phyloP scores from a whole-genome alignment of 2,888 invertebrate species.

The Halictus ligatus region DNA sequence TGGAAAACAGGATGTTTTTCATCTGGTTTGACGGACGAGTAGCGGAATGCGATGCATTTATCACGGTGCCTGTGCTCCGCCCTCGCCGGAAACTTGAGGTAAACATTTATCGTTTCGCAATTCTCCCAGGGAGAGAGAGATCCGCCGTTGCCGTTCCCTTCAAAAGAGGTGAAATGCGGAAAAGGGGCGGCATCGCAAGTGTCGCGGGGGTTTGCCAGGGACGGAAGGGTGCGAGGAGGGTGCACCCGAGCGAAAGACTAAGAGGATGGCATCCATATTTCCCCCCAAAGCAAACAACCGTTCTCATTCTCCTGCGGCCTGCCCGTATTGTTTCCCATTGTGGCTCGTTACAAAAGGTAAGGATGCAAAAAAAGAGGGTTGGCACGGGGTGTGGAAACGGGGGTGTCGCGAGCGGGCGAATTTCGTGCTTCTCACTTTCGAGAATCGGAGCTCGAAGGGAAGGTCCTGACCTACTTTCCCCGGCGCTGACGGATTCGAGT shows the following conservation, averaged over 20 bases:
- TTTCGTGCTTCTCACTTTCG: slow-evolving; percentile 49
- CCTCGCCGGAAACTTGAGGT: slow-evolving; percentile 44
- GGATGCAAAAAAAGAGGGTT: slow-evolving; percentile 18
- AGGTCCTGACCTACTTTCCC: slow-evolving; percentile 54
- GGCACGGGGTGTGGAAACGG: neutral
- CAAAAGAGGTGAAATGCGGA: slow-evolving; percentile 30
- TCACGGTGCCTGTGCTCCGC: slow-evolving; percentile 43
- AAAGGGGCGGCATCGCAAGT: neutral
- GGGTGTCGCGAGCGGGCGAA: slow-evolving; percentile 36
- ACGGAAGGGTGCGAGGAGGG: neutral
- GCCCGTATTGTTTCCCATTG: slow-evolving; percentile 62
- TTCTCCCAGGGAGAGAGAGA: slow-evolving; percentile 26
- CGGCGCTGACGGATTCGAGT: neutral
- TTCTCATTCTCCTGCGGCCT: slow-evolving; percentile 44
- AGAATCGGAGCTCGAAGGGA: slow-evolving; percentile 13
- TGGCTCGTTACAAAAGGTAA: slow-evolving; percentile 50
- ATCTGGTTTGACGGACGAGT: slow-evolving; percentile 52
- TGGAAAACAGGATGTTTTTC: slow-evolving; percentile 61
- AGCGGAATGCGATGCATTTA: slow-evolving; percentile 59
- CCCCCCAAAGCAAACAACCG: slow-evolving; percentile 57
- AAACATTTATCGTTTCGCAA: slow-evolving; percentile 64
- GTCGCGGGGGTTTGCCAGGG: neutral
- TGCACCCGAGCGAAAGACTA: slow-evolving; percentile 13
- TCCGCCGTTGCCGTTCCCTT: neutral
- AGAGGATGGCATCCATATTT: slow-evolving; percentile 51